Evolutionary conservation across 2,797 vertebrate species (phyloP).

Genomic region (Erethizon dorsatum): DNA sequence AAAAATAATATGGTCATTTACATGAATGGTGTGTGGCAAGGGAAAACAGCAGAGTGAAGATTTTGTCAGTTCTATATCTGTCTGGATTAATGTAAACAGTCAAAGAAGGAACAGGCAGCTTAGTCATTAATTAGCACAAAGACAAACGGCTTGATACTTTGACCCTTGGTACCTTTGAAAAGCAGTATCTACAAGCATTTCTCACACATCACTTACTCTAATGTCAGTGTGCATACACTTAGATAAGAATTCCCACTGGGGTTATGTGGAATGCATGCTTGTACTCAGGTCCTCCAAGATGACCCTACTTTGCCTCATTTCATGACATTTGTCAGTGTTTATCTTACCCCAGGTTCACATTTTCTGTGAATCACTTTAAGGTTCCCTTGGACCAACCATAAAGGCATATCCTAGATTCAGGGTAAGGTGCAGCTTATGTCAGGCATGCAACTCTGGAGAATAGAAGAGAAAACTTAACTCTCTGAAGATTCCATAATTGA

Average conservation of each 20-base stretch:
- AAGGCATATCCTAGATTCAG: neutral
- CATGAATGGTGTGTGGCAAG: neutral
- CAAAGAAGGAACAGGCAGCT: neutral
- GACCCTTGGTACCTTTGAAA: neutral
- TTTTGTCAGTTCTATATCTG: neutral
- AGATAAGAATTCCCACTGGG: neutral
- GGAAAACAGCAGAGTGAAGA: too few species aligned
- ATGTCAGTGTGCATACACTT: neutral
- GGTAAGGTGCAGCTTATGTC: neutral
- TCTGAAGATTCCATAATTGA: neutral
- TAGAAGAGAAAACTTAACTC: too few species aligned
- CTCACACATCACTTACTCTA: neutral
- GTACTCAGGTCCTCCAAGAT: neutral
- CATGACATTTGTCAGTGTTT: neutral
- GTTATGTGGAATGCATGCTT: too few species aligned
- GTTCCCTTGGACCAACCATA: neutral
- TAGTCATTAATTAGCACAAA: neutral
- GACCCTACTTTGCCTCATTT: neutral
- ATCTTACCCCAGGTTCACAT: neutral
- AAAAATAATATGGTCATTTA: neutral
- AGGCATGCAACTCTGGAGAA: neutral
- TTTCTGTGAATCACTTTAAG: neutral
- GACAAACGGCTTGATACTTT: neutral
- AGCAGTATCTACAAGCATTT: neutral
- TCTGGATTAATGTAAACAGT: neutral